Percentiles rank a stretch among this genome's conserved stretches.
These are phyloP conservation scores for Leiothrix lutea DNA, from an alignment of 2,113 vertebrate genomes.

Conservation along the genomic window DNA sequence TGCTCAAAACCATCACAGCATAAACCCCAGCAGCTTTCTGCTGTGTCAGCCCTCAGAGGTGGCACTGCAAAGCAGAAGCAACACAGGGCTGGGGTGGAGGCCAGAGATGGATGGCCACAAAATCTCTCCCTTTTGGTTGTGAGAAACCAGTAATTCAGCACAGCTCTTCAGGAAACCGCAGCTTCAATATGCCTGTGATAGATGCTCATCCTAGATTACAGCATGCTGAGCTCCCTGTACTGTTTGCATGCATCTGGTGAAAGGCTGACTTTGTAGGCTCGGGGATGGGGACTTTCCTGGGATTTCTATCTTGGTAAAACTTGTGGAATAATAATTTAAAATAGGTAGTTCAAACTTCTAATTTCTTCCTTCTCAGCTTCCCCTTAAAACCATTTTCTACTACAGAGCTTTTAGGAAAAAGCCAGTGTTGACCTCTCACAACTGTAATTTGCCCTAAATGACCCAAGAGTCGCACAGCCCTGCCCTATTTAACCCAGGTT, in stretches of 20 bases:
- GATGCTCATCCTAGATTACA: not conserved
- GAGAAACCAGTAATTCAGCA: not conserved
- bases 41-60: not conserved
- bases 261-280: not conserved
- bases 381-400: not conserved
- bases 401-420: not conserved
- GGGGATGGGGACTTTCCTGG: not conserved
- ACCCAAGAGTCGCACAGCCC: not conserved
- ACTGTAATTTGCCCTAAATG: not conserved
- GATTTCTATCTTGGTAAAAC: not conserved
- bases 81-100: not conserved
- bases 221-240: not conserved
- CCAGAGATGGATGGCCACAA: not conserved
- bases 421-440: not conserved
- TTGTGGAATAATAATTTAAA: not conserved
- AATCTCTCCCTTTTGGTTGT: not conserved
- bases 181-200: not conserved
- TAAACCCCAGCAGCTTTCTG: not conserved
- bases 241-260: not conserved
- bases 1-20: not conserved
- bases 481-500: not conserved
- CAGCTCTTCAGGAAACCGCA: slow-evolving; percentile 42
- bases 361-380: not conserved
- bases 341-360: not conserved
- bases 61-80: not conserved